Conservation (phyloP, 2,888 invertebrate species). For the Oxytorus armatus region DNA sequence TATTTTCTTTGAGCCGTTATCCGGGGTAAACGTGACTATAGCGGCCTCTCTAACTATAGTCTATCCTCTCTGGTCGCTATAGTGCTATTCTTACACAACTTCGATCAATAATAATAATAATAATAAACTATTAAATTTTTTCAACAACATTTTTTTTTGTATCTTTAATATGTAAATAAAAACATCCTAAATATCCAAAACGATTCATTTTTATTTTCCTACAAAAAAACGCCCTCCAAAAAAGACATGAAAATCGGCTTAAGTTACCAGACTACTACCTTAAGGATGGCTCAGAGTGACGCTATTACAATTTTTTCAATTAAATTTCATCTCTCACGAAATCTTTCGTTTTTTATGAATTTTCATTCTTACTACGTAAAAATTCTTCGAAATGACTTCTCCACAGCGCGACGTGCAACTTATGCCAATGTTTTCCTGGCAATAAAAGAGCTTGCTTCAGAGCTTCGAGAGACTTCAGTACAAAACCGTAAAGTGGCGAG, state of each 20-base stretch:
- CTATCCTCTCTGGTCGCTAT: too few species aligned
- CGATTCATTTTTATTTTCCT: too few species aligned
- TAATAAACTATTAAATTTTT: too few species aligned
- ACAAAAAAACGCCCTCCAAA: too few species aligned
- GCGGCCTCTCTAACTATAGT: too few species aligned
- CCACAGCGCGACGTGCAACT: neutral
- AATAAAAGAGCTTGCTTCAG: neutral
- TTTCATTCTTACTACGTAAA: constrained; percentile 23
- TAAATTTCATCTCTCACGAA: constrained; percentile 13
- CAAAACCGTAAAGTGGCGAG: constrained; percentile 8
- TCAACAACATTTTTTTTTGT: too few species aligned
- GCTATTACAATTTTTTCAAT: neutral
- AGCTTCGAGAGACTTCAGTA: constrained; percentile 17
- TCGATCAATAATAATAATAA: too few species aligned
- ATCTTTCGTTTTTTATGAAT: neutral
- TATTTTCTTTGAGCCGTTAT: too few species aligned
- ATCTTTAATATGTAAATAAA: too few species aligned
- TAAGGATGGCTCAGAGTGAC: neutral
- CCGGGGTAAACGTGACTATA: too few species aligned
- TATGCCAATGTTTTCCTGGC: constrained; percentile 12
- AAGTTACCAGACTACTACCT: neutral
- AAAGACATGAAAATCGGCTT: neutral
- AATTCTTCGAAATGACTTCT: constrained; percentile 10
- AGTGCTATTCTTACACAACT: too few species aligned
- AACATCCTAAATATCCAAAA: too few species aligned